phyloP scores from a whole-genome alignment of 2,797 vertebrate genomes.

The Pangasius mekongensis region DNA sequence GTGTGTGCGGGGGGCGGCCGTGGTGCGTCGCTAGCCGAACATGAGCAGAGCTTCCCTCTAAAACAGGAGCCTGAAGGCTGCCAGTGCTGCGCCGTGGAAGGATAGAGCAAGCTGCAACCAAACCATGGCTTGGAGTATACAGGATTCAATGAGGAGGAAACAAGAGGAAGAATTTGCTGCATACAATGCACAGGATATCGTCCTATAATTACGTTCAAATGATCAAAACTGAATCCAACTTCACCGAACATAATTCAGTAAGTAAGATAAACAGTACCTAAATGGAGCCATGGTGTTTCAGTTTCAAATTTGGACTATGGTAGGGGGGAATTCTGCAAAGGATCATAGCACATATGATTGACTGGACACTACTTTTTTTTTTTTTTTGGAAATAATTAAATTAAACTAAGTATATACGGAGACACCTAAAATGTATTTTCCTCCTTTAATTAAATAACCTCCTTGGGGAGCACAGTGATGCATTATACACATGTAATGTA shows the following conservation, averaged over 20 bases:
- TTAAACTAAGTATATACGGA: not conserved
- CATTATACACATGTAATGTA: not conserved
- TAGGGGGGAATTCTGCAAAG: not conserved
- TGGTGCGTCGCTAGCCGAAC: conserved; percentile 73
- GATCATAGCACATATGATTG: not conserved
- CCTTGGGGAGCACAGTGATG: not conserved
- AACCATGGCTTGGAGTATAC: conserved; percentile 68
- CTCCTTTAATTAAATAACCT: not conserved
- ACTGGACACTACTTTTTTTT: not conserved
- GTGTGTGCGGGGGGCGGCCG: conserved; percentile 51
- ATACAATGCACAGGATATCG: not conserved
- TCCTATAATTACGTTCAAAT: not conserved
- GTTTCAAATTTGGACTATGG: not conserved
- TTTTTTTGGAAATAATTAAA: too few relatives aligned
- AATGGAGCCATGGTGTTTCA: not conserved
- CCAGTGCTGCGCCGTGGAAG: conserved; percentile 75
- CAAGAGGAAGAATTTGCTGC: not conserved
- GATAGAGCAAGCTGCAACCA: conserved; percentile 54
- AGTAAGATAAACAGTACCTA: not conserved
- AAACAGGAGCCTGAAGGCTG: conserved; percentile 82
- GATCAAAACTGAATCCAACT: not conserved
- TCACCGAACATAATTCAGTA: not conserved
- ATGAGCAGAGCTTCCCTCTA: conserved; percentile 74
- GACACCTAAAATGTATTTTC: not conserved
- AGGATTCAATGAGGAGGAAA: conserved; percentile 15